Conservation (phyloP, 2,888 invertebrate species). For the Rotaria socialis region DNA sequence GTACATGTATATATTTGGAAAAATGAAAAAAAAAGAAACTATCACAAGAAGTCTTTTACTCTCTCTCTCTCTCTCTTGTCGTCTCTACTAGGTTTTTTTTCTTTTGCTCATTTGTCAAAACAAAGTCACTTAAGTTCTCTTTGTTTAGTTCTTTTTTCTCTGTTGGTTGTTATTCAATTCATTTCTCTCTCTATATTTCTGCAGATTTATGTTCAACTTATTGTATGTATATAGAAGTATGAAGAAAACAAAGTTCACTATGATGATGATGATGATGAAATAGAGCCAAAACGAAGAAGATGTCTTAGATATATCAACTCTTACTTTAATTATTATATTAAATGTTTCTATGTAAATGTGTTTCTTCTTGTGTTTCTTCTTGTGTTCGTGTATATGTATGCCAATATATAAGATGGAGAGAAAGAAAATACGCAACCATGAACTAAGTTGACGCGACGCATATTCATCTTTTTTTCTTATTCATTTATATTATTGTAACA, state of each 20-base stretch:
- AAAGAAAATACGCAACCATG: background rate
- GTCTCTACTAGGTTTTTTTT: background rate
- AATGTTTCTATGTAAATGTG: slow-evolving; percentile 7
- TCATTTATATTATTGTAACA: too few relatives aligned
- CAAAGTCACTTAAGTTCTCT: slow-evolving; percentile 18
- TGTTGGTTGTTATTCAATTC: slow-evolving; percentile 16
- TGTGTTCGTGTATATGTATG: background rate
- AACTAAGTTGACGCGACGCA: background rate
- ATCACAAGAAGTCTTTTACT: background rate
- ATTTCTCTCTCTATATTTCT: background rate
- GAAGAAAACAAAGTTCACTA: background rate
- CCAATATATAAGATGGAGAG: background rate
- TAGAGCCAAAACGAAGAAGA: background rate
- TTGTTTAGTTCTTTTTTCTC: background rate
- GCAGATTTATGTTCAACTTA: background rate
- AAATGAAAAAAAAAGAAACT: background rate
- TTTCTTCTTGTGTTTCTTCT: background rate
- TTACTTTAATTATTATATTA: background rate
- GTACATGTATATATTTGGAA: background rate
- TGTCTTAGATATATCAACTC: background rate
- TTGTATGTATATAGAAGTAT: background rate
- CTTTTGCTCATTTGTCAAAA: slow-evolving; percentile 15
- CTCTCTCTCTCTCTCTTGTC: background rate
- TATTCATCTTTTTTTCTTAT: background rate
- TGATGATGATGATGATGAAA: slow-evolving; percentile 6